A percentile compares a stretch with the other conserved stretches of the same genome.
Evolutionary conservation across 1,140 invertebrate genomes (phyloP).

Genomic region (Maconellicoccus hirsutus): DNA sequence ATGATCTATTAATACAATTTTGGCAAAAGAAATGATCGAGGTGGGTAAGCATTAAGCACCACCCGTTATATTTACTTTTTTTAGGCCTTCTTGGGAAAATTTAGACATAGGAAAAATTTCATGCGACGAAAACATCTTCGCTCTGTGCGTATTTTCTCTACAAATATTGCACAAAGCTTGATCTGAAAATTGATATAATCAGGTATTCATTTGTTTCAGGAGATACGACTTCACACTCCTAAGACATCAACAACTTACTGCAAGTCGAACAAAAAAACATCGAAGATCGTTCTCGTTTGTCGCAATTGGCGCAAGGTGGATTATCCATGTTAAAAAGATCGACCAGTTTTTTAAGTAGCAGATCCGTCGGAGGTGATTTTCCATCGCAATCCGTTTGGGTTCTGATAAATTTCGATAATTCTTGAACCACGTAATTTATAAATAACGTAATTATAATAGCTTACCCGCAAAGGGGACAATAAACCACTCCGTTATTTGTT

Average conservation of each 20-base stretch:
- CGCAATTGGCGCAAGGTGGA: constrained; percentile 56
- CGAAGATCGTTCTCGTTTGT: constrained; percentile 48
- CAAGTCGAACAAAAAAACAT: constrained; percentile 61
- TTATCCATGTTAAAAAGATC: constrained; percentile 53
- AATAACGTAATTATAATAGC: constrained; percentile 26
- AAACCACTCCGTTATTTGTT: constrained; percentile 46
- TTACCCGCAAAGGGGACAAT: constrained; percentile 56
- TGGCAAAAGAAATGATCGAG: no score
- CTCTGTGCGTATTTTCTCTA: constrained; percentile 54
- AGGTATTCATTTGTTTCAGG: no score
- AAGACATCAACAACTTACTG: constrained; percentile 42
- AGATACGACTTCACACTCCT: no score
- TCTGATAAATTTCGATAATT: background rate
- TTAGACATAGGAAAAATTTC: constrained; percentile 59
- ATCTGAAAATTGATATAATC: constrained; percentile 37
- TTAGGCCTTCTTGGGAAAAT: constrained; percentile 49
- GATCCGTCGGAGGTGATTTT: constrained; percentile 51
- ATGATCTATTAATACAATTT: no score
- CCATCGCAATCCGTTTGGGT: constrained; percentile 34
- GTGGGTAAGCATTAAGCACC: background rate
- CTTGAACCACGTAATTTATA: background rate
- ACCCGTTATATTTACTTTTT: constrained; percentile 42
- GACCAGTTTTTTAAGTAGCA: constrained; percentile 49
- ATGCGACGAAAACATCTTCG: constrained; percentile 60
- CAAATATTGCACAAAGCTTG: constrained; percentile 56